Evolutionary conservation across 2,113 vertebrate genomes (phyloP).

Genomic region (Falcunculus frontatus): DNA sequence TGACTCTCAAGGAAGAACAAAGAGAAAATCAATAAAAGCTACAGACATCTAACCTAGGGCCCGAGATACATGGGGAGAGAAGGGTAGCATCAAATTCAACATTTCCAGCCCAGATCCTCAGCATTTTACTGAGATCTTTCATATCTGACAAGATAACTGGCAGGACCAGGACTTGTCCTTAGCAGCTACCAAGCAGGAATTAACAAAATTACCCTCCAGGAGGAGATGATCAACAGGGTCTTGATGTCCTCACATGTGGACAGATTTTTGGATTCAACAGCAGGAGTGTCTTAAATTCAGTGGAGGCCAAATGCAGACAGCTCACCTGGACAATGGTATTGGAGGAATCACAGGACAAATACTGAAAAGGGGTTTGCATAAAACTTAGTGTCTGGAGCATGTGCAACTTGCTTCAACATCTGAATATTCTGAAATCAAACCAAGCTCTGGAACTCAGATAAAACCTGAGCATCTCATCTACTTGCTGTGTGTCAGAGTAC

Average conservation of each 20-base stretch:
- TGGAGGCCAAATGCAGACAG: background rate
- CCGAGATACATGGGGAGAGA: fast-evolving
- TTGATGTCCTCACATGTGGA: background rate
- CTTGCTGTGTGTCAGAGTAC: background rate
- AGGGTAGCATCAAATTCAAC: background rate
- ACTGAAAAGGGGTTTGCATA: background rate
- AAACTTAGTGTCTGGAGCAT: background rate
- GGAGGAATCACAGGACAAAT: background rate
- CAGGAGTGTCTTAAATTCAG: background rate
- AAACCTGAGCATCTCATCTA: background rate
- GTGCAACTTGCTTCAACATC: background rate
- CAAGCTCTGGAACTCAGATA: background rate
- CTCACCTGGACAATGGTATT: background rate
- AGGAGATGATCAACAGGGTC: background rate
- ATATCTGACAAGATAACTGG: background rate
- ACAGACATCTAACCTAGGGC: background rate
- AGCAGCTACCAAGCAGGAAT: background rate
- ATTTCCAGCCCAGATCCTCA: background rate
- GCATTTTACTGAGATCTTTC: background rate
- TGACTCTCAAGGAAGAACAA: background rate
- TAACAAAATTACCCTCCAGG: background rate
- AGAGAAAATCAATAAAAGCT: background rate
- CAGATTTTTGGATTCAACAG: background rate
- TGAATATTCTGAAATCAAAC: background rate
- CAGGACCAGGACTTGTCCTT: background rate